Base-by-base conservation (phyloP, 2,113 vertebrate genomes). In the Phaethornis superciliosus region DNA sequence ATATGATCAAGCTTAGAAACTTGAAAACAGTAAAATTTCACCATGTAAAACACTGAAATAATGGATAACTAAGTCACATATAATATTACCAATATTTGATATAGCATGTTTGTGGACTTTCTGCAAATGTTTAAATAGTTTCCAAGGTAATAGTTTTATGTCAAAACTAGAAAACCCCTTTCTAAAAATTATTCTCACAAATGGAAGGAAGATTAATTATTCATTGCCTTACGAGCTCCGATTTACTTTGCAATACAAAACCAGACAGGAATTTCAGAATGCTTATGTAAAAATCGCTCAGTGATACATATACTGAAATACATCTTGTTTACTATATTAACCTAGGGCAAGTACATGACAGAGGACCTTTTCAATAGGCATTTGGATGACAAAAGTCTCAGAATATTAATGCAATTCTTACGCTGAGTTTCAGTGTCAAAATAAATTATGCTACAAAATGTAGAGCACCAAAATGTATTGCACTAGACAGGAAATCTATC, bases 341-440 rank as follows among this genome's bases (percentile, higher is more conserved):
- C 89, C 94, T 52, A 89, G 87, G 85, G 94, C 94, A 94, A 95
- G 89, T 91, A 96, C 79, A 89, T 19, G 67, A 85, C 75, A 89
- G 54, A 91, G 63, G 67, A 94, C 81, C 89, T 95, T 92, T 95
- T 55, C 68, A 85, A 49, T 9, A 89, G 75, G 40, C 71, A 95
- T 75, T 20, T 82, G 79, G 91, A 94, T 63, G 68, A 79, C 78
- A 91, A 82, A 93, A 92, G 88, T 40, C 81, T 87, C 59, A 67
- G 81, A 89, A 93, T 63, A 81, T 56, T 96, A 96, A 96, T 89
- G 78, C 3, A 74, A 94, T 93, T 96, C 81, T 81, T 89, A 67
- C 1, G 0, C 79, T 30, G 59, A 77, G 37, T 85, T 74, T 68
- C 59, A 70, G 84, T 85, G 81, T 94, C 93, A 93, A 91, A 96